Percentiles rank a stretch among this genome's conserved stretches.
Evolutionary conservation across 2,113 vertebrate species (phyloP).

Genomic region (Polyodon spathula): DNA sequence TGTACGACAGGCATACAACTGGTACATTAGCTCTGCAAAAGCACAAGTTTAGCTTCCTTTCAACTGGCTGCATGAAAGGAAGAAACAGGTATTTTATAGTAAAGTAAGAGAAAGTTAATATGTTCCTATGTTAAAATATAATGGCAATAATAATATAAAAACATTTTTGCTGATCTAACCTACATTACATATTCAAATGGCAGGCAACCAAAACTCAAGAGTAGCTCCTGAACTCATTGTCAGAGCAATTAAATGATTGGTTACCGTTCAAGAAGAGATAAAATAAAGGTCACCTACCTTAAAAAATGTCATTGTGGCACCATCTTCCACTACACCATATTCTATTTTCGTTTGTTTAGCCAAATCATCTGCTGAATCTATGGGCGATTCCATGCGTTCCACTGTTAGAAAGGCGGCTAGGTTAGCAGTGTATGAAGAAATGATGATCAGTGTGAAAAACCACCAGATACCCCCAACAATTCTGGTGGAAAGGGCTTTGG

Average conservation of each 20-base stretch:
- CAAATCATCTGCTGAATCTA: constrained; percentile 93
- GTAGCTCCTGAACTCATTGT: too few species aligned
- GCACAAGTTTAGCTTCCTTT: too few species aligned
- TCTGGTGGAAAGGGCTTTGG: constrained; percentile 94
- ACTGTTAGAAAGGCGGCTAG: constrained; percentile 97
- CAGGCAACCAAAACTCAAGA: too few species aligned
- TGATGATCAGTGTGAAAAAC: constrained; percentile 99
- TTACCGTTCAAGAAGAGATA: background rate
- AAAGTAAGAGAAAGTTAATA: too few species aligned
- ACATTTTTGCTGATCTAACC: background rate
- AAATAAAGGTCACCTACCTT: constrained; percentile 64
- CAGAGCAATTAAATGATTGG: background rate
- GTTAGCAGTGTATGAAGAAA: constrained; percentile 97
- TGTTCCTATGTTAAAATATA: too few species aligned
- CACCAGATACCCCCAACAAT: constrained; percentile 99
- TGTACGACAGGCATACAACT: too few species aligned
- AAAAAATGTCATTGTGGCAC: constrained; percentile 95
- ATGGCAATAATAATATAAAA: too few species aligned
- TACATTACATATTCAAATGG: background rate
- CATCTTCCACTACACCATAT: constrained; percentile 89
- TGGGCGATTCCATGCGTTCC: constrained; percentile 97
- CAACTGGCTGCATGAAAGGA: too few species aligned
- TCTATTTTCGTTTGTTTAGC: constrained; percentile 97
- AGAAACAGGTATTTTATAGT: too few species aligned
- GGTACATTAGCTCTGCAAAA: too few species aligned